Evolutionary conservation across 2,797 vertebrate species (phyloP).

Genomic region (Pygocentrus nattereri): DNA sequence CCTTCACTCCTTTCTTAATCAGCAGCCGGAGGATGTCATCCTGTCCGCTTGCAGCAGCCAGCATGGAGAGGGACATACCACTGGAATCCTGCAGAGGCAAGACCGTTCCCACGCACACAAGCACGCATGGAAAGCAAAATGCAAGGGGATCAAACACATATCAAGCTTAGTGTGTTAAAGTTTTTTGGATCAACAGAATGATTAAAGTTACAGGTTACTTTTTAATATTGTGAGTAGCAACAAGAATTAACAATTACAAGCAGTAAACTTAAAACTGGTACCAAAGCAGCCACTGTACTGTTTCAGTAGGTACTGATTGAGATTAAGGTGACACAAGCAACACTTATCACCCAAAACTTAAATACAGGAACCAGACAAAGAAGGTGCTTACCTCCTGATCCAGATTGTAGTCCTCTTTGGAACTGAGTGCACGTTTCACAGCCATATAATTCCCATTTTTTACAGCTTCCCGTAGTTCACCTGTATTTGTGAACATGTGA

Average conservation of each 20-base stretch:
- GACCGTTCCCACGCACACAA: neutral
- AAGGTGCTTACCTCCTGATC: conserved; percentile 90
- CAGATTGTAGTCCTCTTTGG: conserved; percentile 93
- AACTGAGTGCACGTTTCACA: conserved; percentile 94
- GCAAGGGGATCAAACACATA: neutral
- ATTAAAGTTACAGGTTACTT: neutral
- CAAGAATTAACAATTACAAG: neutral
- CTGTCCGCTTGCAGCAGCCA: conserved; percentile 94
- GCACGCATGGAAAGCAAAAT: neutral
- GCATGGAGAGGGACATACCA: conserved; percentile 95
- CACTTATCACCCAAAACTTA: neutral
- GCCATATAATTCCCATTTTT: conserved; percentile 96
- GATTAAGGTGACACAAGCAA: neutral
- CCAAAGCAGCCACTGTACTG: neutral
- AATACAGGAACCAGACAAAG: neutral
- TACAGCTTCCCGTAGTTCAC: conserved; percentile 92
- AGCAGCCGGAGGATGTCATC: conserved; percentile 93
- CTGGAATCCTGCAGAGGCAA: conserved; percentile 86
- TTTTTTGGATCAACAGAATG: neutral
- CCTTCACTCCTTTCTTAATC: conserved; percentile 92
- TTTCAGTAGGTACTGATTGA: neutral
- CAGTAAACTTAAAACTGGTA: neutral
- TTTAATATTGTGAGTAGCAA: neutral
- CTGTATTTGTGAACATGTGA: conserved; percentile 66
- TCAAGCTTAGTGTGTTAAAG: too few species aligned